Percentiles rank a stretch among this genome's conserved stretches.
phyloP scores from a whole-genome alignment of 2,113 vertebrate genomes.

The Cromileptes altivelis region DNA sequence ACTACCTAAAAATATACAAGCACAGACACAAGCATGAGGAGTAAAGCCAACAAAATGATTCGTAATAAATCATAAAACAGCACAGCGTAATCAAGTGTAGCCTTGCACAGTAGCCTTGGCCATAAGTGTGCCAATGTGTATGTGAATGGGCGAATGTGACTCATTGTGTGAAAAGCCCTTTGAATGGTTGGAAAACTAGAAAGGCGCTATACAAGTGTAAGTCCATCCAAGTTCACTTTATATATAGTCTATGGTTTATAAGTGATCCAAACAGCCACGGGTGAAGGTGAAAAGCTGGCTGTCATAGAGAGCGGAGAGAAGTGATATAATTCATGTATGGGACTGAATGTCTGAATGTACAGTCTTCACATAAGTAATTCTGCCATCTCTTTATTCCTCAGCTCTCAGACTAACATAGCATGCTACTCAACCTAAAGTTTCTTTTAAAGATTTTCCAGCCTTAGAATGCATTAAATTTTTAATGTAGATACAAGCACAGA shows the following conservation, averaged over 20 bases:
- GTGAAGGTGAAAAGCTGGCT: no score
- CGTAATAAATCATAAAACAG: constrained; percentile 78
- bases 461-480: constrained; percentile 61
- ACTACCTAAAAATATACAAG: constrained; percentile 89
- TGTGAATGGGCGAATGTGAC: no score
- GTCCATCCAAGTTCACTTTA: no score
- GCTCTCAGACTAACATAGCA: constrained; percentile 13
- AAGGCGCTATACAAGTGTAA: no score
- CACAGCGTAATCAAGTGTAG: constrained; percentile 75
- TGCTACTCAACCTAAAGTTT: not conserved
- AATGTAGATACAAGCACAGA: constrained; percentile 56
- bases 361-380: not conserved
- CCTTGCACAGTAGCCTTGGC: no score
- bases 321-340: no score
- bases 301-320: no score
- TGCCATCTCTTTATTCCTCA: constrained; percentile 21
- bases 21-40: constrained; percentile 85
- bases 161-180: no score
- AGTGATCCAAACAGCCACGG: no score
- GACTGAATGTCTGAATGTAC: not conserved
- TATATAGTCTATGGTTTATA: no score
- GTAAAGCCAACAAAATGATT: constrained; percentile 78
- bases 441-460: constrained; percentile 29
- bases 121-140: no score
- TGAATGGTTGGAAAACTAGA: no score